These are phyloP conservation scores for Ctenoplectra terminalis DNA, from an alignment of 1,140 invertebrate species.

Conservation along the genomic window DNA sequence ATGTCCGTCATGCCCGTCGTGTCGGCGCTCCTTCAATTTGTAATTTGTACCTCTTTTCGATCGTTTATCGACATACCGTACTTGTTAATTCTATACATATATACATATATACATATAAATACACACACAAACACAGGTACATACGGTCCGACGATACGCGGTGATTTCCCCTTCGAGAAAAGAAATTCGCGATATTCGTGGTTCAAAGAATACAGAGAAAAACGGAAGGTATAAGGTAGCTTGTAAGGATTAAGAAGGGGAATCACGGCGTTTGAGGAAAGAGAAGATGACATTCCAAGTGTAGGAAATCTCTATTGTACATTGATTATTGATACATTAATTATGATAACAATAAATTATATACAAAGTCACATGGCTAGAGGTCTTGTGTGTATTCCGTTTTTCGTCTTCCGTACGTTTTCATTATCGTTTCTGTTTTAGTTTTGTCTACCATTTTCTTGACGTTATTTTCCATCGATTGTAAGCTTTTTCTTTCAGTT, in stretches of 20 bases:
- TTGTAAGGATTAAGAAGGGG: constrained; percentile 26
- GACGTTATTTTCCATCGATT: background rate
- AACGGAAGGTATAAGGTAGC: background rate
- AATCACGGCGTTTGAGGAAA: constrained; percentile 60
- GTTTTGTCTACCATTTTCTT: background rate
- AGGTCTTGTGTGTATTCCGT: constrained; percentile 57
- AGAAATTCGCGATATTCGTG: constrained; percentile 35
- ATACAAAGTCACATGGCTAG: constrained; percentile 78
- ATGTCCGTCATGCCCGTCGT: no score
- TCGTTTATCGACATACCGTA: constrained; percentile 68
- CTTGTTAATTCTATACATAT: constrained; percentile 63
- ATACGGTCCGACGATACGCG: constrained; percentile 57
- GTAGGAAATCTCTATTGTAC: constrained; percentile 82
- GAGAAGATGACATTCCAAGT: constrained; percentile 74
- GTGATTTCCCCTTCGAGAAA: constrained; percentile 54
- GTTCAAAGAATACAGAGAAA: constrained; percentile 36
- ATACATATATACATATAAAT: constrained; percentile 43
- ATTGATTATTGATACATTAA: constrained; percentile 83
- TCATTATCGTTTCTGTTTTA: background rate
- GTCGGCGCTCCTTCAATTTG: constrained; percentile 49
- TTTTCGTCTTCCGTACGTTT: constrained; percentile 5
- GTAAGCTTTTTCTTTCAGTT: background rate
- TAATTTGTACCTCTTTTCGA: constrained; percentile 62
- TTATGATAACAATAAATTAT: constrained; percentile 83
- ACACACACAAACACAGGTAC: background rate